Percentiles rank a stretch among this genome's conserved stretches.
phyloP scores from a whole-genome alignment of 2,113 vertebrate species.

The Microtus richardsoni region DNA sequence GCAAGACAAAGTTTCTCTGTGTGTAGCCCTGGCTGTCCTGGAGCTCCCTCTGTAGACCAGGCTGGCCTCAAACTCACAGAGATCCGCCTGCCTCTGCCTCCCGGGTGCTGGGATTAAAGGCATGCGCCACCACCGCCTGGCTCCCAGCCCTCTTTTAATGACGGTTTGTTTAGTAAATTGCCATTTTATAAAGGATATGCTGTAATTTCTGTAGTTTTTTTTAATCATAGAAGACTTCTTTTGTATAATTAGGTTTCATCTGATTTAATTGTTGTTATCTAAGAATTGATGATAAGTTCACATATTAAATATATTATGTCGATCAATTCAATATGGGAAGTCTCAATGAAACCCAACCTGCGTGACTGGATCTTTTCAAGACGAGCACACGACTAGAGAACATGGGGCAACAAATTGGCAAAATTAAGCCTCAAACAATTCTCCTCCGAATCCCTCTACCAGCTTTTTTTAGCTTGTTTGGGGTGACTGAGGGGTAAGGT shows the following conservation, averaged over 20 bases:
- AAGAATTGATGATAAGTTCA: constrained; percentile 5
- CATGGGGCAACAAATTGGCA: background rate
- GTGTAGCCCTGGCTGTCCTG: too few species aligned
- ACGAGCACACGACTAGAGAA: background rate
- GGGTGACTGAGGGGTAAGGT: background rate
- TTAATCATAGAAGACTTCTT: constrained; percentile 1
- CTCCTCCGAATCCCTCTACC: background rate
- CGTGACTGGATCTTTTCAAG: background rate
- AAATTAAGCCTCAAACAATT: background rate
- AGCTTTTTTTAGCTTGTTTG: background rate
- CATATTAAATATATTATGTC: constrained; percentile 4
- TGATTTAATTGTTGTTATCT: constrained; percentile 10
- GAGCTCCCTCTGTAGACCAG: too few species aligned
- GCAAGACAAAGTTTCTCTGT: too few species aligned
- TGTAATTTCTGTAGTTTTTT: background rate
- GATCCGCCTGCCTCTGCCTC: too few species aligned
- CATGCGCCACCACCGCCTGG: too few species aligned
- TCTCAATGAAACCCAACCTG: background rate
- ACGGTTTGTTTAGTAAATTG: background rate
- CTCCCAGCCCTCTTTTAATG: background rate
- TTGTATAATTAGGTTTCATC: constrained; percentile 7
- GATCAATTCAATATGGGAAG: background rate
- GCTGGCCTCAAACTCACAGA: too few species aligned
- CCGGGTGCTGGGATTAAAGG: too few species aligned
- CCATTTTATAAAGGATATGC: background rate